Percentiles rank a stretch among this genome's conserved stretches.
Evolutionary conservation across 2,888 invertebrate genomes (phyloP).

Genomic region (Rhogogaster chlorosoma): DNA sequence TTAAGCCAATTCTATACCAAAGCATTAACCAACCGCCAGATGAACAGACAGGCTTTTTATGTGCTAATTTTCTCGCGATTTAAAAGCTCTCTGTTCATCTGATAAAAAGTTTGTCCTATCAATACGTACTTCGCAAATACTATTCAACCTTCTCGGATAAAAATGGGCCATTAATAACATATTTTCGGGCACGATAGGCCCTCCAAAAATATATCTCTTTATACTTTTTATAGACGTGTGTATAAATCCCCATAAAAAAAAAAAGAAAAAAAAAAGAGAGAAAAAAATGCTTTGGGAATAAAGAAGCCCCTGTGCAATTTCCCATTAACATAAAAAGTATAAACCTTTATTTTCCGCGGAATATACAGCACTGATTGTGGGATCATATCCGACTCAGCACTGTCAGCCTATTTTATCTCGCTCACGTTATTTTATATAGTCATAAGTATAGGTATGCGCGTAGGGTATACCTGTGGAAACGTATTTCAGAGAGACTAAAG

Average conservation of each 20-base stretch:
- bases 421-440: neutral
- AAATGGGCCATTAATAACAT: neutral
- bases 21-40: neutral
- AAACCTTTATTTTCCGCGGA: neutral
- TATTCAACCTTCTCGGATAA: neutral
- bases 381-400: neutral
- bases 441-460: neutral
- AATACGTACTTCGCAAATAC: neutral
- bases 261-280: neutral
- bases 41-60: neutral
- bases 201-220: neutral
- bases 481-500: conserved; percentile 4
- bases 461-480: neutral
- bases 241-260: neutral
- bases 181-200: neutral
- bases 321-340: conserved; percentile 6
- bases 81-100: neutral
- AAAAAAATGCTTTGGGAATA: neutral
- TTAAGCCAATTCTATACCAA: neutral
- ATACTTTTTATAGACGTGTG: neutral
- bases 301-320: neutral
- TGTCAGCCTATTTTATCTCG: neutral
- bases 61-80: neutral
- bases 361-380: conserved; percentile 3
- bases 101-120: no score